phyloP scores from a whole-genome alignment of 1,140 invertebrate genomes.

The Lepidotrigona ventralis region DNA sequence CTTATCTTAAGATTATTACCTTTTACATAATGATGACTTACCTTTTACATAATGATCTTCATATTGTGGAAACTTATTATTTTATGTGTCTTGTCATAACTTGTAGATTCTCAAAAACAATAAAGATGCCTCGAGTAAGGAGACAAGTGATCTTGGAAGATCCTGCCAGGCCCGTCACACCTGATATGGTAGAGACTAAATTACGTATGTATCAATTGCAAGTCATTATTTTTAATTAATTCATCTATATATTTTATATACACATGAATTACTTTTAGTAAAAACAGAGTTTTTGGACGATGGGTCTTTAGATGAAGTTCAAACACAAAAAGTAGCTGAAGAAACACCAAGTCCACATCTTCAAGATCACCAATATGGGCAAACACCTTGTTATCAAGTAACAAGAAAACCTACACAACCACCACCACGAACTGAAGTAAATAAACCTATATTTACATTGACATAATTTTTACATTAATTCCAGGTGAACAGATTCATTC shows the following conservation, averaged over 20 bases:
- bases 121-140: slow-evolving; percentile 77
- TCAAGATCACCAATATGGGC: slow-evolving; percentile 91
- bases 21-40: neutral
- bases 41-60: neutral
- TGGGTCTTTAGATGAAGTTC: slow-evolving; percentile 74
- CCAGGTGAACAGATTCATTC: neutral
- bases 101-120: slow-evolving; percentile 60
- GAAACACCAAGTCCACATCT: slow-evolving; percentile 87
- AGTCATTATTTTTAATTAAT: neutral
- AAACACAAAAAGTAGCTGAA: slow-evolving; percentile 76
- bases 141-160: slow-evolving; percentile 79
- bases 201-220: slow-evolving; percentile 69
- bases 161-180: slow-evolving; percentile 78
- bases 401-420: slow-evolving; percentile 81
- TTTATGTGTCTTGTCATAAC: slow-evolving; percentile 11
- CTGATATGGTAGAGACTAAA: slow-evolving; percentile 78
- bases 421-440: slow-evolving; percentile 80
- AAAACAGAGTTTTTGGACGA: slow-evolving; percentile 78
- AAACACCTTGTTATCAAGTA: slow-evolving; percentile 88
- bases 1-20: neutral
- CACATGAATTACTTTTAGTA: slow-evolving; percentile 59
- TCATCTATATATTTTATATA: neutral
- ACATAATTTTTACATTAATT: neutral
- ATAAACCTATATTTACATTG: neutral
- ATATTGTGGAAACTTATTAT: neutral